Evolutionary conservation across 2,888 invertebrate species (phyloP).

Genomic region (Lasius platythorax): DNA sequence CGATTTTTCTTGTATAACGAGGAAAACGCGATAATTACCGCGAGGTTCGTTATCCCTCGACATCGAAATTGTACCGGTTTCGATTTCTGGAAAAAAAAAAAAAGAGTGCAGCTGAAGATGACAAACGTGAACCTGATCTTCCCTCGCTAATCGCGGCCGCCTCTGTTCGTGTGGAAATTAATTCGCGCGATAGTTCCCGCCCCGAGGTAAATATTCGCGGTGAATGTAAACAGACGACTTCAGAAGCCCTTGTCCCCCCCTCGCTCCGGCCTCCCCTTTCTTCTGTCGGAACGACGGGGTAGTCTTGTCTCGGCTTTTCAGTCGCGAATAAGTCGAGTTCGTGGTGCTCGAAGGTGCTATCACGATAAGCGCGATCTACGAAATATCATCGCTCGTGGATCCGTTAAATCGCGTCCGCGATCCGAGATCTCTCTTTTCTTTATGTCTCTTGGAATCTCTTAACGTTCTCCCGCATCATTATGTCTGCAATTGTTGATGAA

Average conservation of each 20-base stretch:
- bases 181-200: background rate
- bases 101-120: background rate
- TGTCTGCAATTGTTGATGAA: conserved; percentile 4
- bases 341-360: background rate
- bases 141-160: too few relatives aligned
- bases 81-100: background rate
- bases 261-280: background rate
- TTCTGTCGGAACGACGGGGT: background rate
- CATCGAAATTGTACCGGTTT: background rate
- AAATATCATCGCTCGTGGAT: background rate
- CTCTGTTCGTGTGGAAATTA: too few relatives aligned
- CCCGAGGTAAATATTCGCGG: background rate
- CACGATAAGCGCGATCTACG: background rate
- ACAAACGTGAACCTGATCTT: background rate
- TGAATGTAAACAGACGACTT: conserved; percentile 23
- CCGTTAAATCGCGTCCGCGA: background rate
- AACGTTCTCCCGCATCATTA: background rate
- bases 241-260: background rate
- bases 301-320: background rate
- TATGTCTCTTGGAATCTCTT: background rate
- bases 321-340: background rate
- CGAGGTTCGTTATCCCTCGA: background rate
- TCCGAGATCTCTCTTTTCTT: background rate
- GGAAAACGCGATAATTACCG: background rate
- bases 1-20: background rate